Evolutionary conservation across 2,888 invertebrate species (phyloP).

Genomic region (Ectemnius continuus): DNA sequence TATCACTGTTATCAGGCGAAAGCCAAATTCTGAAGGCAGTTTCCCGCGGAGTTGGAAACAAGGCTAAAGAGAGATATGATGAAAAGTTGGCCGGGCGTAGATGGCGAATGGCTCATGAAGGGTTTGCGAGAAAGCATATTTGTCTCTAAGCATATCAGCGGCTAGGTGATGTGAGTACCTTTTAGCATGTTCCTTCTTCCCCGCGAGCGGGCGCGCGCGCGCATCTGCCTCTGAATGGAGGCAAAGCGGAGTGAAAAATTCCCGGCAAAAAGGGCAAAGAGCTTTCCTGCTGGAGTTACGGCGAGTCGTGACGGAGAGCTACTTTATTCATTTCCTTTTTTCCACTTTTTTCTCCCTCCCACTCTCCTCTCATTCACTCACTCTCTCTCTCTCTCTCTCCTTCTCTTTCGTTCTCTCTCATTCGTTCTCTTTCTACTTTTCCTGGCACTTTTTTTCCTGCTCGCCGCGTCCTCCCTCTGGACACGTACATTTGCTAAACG

Average conservation of each 20-base stretch:
- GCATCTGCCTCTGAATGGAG: background rate
- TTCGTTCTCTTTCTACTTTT: background rate
- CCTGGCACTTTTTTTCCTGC: background rate
- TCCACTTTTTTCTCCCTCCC: background rate
- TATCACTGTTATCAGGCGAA: too few relatives aligned
- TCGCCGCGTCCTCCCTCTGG: background rate
- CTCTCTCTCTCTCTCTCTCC: background rate
- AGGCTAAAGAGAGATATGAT: too few relatives aligned
- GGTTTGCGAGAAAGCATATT: constrained; percentile 1
- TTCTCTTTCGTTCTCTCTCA: background rate
- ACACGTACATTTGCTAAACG: too few relatives aligned
- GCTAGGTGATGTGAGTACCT: constrained; percentile 4
- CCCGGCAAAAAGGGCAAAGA: constrained; percentile 5
- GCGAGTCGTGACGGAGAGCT: background rate
- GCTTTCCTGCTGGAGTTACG: constrained; percentile 2
- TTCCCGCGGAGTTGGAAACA: too few relatives aligned
- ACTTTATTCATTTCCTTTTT: too few relatives aligned
- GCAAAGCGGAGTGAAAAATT: constrained; percentile 7
- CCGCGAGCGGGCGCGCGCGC: background rate
- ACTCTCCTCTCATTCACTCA: background rate
- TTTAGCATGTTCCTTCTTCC: background rate
- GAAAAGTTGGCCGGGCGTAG: too few relatives aligned
- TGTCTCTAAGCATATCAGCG: constrained; percentile 6
- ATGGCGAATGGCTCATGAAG: background rate
- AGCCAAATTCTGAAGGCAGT: too few relatives aligned